Conservation (phyloP, 2,113 vertebrate species). For the human region GRCh38 chr7:29846001-29846500, state of each 20-base stretch:
- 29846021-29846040: too few species aligned
- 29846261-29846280: not conserved
- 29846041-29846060: not conserved
- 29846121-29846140: not conserved
- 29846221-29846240: slow-evolving; percentile 11
- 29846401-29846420: not conserved
- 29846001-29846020: too few species aligned
- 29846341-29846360: not conserved
- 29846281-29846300: not conserved
- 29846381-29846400: not conserved
- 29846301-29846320: not conserved
- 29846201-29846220: slow-evolving; percentile 27
- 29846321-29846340: not conserved
- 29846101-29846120: not conserved
- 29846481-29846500: too few species aligned
- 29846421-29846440: too few species aligned
- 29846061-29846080: not conserved
- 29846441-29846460: too few species aligned
- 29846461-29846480: too few species aligned
- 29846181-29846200: not conserved
- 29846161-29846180: not conserved
- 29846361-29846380: not conserved
- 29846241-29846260: not conserved
- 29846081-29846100: not conserved
- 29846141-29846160: not conserved